phyloP scores from a whole-genome alignment of 2,797 vertebrate genomes.

The Columba guinea region DNA sequence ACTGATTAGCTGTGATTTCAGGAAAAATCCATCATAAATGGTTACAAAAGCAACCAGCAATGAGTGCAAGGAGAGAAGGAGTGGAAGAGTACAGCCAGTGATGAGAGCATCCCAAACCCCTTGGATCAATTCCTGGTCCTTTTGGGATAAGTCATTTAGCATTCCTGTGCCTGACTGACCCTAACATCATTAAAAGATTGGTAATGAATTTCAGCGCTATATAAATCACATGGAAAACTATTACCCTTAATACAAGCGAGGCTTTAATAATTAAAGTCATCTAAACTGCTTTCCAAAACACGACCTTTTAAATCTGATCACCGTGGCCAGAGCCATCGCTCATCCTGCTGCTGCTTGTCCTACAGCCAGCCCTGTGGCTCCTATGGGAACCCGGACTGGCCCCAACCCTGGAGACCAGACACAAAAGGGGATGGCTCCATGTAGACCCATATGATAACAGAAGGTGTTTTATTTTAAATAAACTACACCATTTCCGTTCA shows the following conservation, averaged over 20 bases:
- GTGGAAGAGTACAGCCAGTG: neutral
- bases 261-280: slow-evolving; percentile 44
- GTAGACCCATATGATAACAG: neutral
- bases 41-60: neutral
- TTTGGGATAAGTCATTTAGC: neutral
- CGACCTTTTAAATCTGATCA: slow-evolving; percentile 9
- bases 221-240: slow-evolving; percentile 12
- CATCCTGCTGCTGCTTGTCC: neutral
- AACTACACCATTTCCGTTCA: neutral
- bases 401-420: neutral
- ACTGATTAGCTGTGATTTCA: neutral
- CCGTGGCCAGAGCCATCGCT: slow-evolving; percentile 4
- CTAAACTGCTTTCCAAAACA: slow-evolving; percentile 15
- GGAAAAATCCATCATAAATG: neutral
- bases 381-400: accelerated
- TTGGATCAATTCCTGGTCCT: neutral
- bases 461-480: neutral
- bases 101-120: neutral
- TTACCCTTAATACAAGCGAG: neutral
- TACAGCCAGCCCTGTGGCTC: neutral
- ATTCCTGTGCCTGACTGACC: neutral
- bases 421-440: accelerated
- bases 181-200: neutral
- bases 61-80: neutral
- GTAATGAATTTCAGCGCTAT: slow-evolving; percentile 23